These are phyloP conservation scores for Dissostichus mawsoni DNA, from an alignment of 2,113 vertebrate genomes.

Conservation along the genomic window DNA sequence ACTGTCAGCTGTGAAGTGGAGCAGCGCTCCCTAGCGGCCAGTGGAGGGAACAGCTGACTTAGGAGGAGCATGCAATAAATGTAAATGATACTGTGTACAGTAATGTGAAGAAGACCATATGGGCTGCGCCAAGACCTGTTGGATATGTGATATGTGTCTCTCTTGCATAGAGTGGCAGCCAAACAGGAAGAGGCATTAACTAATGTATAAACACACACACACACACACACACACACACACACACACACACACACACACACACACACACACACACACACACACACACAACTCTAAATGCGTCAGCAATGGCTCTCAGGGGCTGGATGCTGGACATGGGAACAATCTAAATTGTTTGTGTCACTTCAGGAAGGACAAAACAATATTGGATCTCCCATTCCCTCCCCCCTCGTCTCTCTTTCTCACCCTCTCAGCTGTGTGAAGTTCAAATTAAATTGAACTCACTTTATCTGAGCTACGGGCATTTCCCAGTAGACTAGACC, in stretches of 20 bases:
- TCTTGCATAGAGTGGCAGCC: slow-evolving; percentile 18
- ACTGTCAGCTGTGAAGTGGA: slow-evolving; percentile 48
- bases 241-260: background rate
- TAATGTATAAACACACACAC: background rate
- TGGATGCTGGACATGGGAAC: slow-evolving; percentile 12
- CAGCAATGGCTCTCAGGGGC: slow-evolving; percentile 20
- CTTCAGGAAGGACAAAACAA: slow-evolving; percentile 63
- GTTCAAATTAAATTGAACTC: slow-evolving; percentile 78
- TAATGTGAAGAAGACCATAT: slow-evolving; percentile 48
- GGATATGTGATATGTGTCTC: slow-evolving; percentile 49
- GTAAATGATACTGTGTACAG: slow-evolving; percentile 53
- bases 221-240: background rate
- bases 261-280: slow-evolving; percentile 1
- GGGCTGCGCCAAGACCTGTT: slow-evolving; percentile 36
- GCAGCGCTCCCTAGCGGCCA: slow-evolving; percentile 64
- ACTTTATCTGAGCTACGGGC: slow-evolving; percentile 62
- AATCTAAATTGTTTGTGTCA: slow-evolving; percentile 56
- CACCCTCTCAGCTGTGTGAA: slow-evolving; percentile 28
- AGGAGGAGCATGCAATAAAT: background rate
- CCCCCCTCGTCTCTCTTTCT: slow-evolving; percentile 1
- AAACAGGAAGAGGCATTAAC: slow-evolving; percentile 3
- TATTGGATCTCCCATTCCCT: slow-evolving; percentile 22
- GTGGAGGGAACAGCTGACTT: background rate
- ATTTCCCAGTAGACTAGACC: slow-evolving; percentile 70
- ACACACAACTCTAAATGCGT: slow-evolving; percentile 18